Conservation (phyloP, 2,888 invertebrate species). For the Stenurella melanura region DNA sequence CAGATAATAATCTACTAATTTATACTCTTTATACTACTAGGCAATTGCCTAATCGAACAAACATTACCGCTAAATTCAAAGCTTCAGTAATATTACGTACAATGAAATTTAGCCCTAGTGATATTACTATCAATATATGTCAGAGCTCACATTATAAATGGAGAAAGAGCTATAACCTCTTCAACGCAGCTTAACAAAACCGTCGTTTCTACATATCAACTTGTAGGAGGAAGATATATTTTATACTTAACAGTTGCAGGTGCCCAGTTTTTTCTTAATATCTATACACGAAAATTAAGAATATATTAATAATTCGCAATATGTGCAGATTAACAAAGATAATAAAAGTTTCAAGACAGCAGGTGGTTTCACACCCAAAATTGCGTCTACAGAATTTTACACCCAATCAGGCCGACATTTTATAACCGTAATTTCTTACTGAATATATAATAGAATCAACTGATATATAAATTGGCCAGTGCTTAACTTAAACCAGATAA, state of each 20-base stretch:
- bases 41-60: too few relatives aligned
- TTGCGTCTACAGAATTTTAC: constrained; percentile 34
- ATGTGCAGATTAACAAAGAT: constrained; percentile 26
- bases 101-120: too few relatives aligned
- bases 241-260: constrained; percentile 22
- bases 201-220: background rate
- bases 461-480: constrained; percentile 29
- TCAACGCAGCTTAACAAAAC: background rate
- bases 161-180: background rate
- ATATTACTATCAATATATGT: too few relatives aligned
- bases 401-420: constrained; percentile 29
- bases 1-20: too few relatives aligned
- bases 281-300: constrained; percentile 25
- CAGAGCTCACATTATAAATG: background rate
- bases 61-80: too few relatives aligned
- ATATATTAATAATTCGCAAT: constrained; percentile 13
- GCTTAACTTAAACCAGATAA: constrained; percentile 32
- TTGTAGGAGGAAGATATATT: constrained; percentile 23
- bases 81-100: too few relatives aligned
- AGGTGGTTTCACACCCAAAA: constrained; percentile 38
- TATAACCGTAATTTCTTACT: constrained; percentile 33
- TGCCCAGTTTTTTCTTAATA: background rate
- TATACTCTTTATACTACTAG: too few relatives aligned
- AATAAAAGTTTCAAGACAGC: constrained; percentile 26
- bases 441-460: constrained; percentile 32